Conservation (phyloP, 2,888 invertebrate genomes). For the Agrotis exclamationis region DNA sequence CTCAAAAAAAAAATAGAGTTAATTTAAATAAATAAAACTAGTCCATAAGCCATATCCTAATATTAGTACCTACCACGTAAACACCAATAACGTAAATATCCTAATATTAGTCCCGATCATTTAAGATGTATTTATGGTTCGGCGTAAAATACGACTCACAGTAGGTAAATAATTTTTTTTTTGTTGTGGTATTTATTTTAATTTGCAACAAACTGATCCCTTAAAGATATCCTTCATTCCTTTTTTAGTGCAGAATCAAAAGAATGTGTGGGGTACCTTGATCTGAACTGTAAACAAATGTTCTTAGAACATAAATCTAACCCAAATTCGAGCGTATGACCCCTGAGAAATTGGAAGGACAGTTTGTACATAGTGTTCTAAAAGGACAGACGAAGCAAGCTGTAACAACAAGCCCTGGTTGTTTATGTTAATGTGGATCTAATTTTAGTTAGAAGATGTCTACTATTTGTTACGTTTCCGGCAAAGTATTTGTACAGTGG, state of each 20-base stretch:
- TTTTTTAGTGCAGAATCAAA: not conserved
- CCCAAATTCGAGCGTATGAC: slow-evolving; percentile 1
- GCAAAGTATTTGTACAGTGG: slow-evolving; percentile 53
- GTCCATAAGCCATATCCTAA: too few species aligned
- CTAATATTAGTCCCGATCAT: too few species aligned
- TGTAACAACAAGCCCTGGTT: slow-evolving; percentile 18
- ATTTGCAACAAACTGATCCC: not conserved
- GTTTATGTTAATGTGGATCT: slow-evolving; percentile 25
- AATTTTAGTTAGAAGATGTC: slow-evolving; percentile 24
- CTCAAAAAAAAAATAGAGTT: too few species aligned
- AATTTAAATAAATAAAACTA: too few species aligned
- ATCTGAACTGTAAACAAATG: not conserved
- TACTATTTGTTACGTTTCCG: slow-evolving; percentile 18
- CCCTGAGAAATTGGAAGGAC: not conserved
- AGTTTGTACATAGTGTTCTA: not conserved
- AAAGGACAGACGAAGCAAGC: not conserved
- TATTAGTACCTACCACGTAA: too few species aligned
- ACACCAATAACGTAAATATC: too few species aligned
- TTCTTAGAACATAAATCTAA: slow-evolving; percentile 14
- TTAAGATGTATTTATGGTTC: too few species aligned
- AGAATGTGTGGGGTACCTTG: not conserved
- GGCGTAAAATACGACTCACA: not conserved
- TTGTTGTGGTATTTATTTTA: not conserved
- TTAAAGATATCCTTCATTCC: not conserved
- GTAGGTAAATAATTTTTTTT: not conserved